Conservation (phyloP, 2,113 vertebrate genomes). For the Peromyscus leucopus region DNA sequence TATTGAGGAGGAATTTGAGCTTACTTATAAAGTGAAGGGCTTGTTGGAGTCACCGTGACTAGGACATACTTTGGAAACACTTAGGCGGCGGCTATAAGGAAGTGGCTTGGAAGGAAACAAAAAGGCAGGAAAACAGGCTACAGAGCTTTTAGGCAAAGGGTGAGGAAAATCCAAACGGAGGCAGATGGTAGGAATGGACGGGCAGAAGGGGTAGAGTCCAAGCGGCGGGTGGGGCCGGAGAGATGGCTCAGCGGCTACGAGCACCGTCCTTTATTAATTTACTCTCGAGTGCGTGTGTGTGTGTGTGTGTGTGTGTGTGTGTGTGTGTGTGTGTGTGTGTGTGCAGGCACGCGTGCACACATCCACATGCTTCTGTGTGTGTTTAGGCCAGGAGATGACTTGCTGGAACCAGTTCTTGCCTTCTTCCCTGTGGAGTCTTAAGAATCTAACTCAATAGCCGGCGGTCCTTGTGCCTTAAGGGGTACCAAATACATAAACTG, state of each 20-base stretch:
- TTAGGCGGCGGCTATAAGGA: background rate
- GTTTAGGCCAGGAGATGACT: background rate
- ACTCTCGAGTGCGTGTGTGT: rapidly evolving
- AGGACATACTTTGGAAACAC: conserved; percentile 31
- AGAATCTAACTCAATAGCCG: background rate
- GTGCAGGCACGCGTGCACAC: too few species aligned
- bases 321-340: background rate
- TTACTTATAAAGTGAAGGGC: conserved; percentile 11
- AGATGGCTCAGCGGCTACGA: background rate
- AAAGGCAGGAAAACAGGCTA: background rate
- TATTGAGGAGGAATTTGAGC: conserved; percentile 51
- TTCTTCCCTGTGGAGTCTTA: background rate
- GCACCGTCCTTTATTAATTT: background rate
- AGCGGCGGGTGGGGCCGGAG: background rate
- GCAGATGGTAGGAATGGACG: conserved; percentile 19
- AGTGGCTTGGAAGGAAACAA: background rate
- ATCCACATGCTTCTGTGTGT: background rate
- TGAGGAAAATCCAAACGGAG: conserved; percentile 26
- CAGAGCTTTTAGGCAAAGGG: conserved; percentile 22
- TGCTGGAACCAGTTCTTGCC: background rate
- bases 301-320: background rate
- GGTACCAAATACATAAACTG: background rate
- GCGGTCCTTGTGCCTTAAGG: background rate
- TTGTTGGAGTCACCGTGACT: background rate
- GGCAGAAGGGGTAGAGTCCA: background rate